Evolutionary conservation across 2,113 vertebrate species (phyloP).

Genomic region (Petromus typicus): DNA sequence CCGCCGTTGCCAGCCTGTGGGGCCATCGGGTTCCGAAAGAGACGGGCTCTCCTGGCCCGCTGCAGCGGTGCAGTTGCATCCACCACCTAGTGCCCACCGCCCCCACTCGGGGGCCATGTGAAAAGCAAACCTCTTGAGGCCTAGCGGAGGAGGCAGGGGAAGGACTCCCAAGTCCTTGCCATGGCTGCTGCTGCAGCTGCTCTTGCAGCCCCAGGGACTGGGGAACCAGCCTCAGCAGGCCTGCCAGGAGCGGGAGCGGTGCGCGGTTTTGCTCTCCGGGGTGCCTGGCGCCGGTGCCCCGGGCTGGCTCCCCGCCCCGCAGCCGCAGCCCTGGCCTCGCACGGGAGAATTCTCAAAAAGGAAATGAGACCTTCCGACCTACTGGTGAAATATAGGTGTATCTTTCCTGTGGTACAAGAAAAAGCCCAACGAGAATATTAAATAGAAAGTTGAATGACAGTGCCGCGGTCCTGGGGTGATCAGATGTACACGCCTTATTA

Average conservation of each 20-base stretch:
- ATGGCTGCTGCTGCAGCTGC: constrained; percentile 58
- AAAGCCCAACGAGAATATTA: constrained; percentile 33
- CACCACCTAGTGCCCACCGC: constrained; percentile 46
- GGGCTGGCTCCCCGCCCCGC: background rate
- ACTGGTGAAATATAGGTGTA: background rate
- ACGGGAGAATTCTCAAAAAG: constrained; percentile 17
- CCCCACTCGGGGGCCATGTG: constrained; percentile 70
- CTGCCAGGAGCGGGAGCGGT: constrained; percentile 48
- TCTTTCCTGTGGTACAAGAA: background rate
- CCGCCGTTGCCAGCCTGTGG: background rate
- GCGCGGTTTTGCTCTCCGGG: constrained; percentile 48
- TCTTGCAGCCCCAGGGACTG: constrained; percentile 62
- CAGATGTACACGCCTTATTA: background rate
- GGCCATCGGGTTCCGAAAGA: constrained; percentile 38
- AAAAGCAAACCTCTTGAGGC: constrained; percentile 77
- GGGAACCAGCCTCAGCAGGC: constrained; percentile 64
- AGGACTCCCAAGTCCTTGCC: constrained; percentile 65
- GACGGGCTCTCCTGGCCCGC: background rate
- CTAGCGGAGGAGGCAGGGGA: constrained; percentile 72
- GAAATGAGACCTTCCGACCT: background rate
- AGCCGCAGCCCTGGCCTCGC: background rate
- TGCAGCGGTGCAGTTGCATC: constrained; percentile 6
- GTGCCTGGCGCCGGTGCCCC: constrained; percentile 20
- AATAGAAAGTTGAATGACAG: constrained; percentile 75
- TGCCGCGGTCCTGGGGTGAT: background rate